Evolutionary conservation across 2,797 vertebrate species (phyloP).

Genomic region (Acropternis orthonyx): DNA sequence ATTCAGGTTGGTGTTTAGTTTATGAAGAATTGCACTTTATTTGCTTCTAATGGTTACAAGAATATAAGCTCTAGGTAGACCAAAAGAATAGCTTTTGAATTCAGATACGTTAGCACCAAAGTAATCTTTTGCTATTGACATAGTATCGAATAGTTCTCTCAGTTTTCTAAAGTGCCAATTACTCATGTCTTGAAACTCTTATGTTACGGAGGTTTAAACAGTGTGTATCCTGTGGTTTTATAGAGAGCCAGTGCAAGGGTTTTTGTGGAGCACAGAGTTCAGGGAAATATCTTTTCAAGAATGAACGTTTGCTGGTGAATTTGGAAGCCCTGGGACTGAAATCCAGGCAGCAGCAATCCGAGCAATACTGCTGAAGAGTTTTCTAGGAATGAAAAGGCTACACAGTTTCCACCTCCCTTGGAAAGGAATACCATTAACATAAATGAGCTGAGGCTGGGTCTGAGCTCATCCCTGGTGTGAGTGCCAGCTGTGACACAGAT

Average conservation of each 20-base stretch:
- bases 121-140: neutral
- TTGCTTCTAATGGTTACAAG: neutral
- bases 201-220: neutral
- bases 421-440: neutral
- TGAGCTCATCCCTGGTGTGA: neutral
- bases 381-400: constrained; percentile 8
- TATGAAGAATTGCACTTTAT: neutral
- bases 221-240: neutral
- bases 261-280: neutral
- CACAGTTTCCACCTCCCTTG: neutral
- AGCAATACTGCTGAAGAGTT: neutral
- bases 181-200: neutral
- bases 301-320: neutral
- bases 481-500: neutral
- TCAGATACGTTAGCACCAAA: neutral
- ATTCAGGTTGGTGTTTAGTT: neutral
- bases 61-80: neutral
- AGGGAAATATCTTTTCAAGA: neutral
- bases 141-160: neutral
- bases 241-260: neutral
- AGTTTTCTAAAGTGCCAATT: neutral
- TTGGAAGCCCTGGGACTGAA: neutral
- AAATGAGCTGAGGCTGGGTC: neutral
- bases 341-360: neutral
- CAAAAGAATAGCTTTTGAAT: neutral